A percentile compares a stretch with the other conserved stretches of the same genome.
phyloP scores from a whole-genome alignment of 2,113 vertebrate species.

The Cervus canadensis region DNA sequence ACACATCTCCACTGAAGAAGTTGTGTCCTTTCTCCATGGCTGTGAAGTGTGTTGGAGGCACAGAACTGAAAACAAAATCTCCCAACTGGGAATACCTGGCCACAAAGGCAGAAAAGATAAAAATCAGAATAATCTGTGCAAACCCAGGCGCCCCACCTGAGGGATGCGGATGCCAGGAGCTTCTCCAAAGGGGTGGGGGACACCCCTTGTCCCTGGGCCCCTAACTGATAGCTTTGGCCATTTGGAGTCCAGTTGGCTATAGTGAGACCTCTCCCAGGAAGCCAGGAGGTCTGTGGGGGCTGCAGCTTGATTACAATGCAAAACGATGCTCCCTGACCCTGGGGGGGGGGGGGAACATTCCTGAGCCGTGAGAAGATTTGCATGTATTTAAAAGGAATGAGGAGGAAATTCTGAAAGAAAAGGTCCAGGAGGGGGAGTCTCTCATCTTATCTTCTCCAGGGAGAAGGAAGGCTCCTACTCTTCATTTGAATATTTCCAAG shows the following conservation, averaged over 20 bases:
- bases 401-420: neutral
- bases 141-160: neutral
- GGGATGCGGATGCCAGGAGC: neutral
- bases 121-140: neutral
- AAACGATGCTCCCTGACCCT: neutral
- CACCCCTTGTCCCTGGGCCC: fast-evolving
- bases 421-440: neutral
- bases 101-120: neutral
- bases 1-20: neutral
- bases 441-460: neutral
- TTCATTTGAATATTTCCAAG: neutral
- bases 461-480: neutral
- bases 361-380: neutral
- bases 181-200: neutral
- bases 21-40: neutral
- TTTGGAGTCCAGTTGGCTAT: neutral
- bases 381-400: neutral
- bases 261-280: neutral
- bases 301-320: neutral
- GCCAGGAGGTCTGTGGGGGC: neutral
- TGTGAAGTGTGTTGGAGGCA: neutral
- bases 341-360: neutral
- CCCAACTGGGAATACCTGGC: neutral
- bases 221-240: neutral
- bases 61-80: neutral